These are phyloP conservation scores for Rhabdornis inornatus DNA, from an alignment of 2,113 vertebrate genomes.

Conservation along the genomic window DNA sequence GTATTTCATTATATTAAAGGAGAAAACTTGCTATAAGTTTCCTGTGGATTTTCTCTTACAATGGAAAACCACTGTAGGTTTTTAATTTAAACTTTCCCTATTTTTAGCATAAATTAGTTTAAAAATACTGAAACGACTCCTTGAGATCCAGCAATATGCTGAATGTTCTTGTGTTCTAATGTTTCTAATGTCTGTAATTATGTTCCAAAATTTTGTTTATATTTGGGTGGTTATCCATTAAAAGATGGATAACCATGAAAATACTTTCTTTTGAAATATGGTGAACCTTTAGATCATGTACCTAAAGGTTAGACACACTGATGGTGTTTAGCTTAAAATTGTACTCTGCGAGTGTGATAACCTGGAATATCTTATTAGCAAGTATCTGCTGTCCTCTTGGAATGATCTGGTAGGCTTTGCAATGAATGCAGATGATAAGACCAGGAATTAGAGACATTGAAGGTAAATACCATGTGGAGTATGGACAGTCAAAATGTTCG, in stretches of 20 bases:
- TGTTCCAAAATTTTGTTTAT: not conserved
- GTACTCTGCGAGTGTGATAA: not conserved
- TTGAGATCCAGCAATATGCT: not conserved
- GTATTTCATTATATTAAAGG: not conserved
- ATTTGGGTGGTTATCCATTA: not conserved
- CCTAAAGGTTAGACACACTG: not conserved
- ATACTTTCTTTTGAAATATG: not conserved
- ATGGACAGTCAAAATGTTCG: not conserved
- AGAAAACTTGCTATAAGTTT: not conserved
- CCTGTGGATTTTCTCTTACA: not conserved
- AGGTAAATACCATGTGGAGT: not conserved
- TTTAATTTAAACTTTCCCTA: not conserved
- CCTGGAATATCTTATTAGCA: not conserved
- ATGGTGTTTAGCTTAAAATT: not conserved
- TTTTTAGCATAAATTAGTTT: not conserved
- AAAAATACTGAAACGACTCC: not conserved
- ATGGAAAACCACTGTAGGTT: not conserved
- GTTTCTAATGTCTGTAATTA: not conserved
- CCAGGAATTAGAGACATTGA: not conserved
- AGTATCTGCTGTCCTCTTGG: not conserved
- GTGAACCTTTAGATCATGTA: not conserved
- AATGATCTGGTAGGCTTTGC: not conserved
- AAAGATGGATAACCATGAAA: not conserved
- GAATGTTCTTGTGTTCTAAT: not conserved
- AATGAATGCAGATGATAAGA: not conserved